A percentile compares a stretch with the other conserved stretches of the same genome.
Conservation (phyloP, 2,113 vertebrate species). For the Delphinus delphis region DNA sequence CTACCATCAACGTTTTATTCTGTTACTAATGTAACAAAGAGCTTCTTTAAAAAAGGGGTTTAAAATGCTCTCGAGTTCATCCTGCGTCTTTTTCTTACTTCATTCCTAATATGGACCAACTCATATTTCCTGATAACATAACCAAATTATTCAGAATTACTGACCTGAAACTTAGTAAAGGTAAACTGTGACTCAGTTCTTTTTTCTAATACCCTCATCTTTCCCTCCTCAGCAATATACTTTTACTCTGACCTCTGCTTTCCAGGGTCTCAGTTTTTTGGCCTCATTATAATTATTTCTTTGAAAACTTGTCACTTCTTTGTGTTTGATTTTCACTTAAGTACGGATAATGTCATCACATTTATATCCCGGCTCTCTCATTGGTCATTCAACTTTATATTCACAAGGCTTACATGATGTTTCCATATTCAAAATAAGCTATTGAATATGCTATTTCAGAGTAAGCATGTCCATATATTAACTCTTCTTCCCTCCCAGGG, state of each 20-base stretch:
- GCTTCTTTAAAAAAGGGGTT: too few relatives aligned
- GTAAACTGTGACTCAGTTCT: neutral
- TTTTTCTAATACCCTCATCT: neutral
- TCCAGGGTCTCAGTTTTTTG: neutral
- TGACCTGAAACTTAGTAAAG: neutral
- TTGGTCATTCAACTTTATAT: neutral
- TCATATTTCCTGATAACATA: neutral
- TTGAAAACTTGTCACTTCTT: neutral
- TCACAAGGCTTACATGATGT: neutral
- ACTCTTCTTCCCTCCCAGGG: neutral
- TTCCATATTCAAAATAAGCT: neutral
- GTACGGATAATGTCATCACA: neutral
- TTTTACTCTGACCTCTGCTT: neutral
- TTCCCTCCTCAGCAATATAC: neutral
- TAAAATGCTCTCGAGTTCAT: neutral
- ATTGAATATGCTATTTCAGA: neutral
- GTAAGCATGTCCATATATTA: neutral
- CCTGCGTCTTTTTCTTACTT: neutral
- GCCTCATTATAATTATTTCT: neutral
- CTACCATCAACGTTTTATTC: neutral
- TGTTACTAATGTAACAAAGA: neutral
- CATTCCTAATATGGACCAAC: neutral
- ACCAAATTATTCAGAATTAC: neutral
- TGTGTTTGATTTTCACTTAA: neutral
- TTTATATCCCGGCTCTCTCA: neutral